These are phyloP conservation scores for Mus spicilegus DNA, from an alignment of 2,113 vertebrate genomes.

Conservation along the genomic window DNA sequence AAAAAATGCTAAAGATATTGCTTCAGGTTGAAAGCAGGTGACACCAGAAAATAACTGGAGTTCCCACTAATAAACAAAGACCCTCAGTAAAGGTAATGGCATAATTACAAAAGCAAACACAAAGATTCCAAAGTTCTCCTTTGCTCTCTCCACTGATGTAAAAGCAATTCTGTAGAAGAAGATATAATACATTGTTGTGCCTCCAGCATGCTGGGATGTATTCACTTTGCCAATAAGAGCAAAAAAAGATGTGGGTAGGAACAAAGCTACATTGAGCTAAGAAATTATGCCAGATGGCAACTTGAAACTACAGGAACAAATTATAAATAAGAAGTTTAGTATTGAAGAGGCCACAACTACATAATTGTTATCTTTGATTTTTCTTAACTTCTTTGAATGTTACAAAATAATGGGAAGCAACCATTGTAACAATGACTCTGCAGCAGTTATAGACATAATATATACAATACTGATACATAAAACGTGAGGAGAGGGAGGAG, in stretches of 20 bases:
- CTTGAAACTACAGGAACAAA: conserved; percentile 43
- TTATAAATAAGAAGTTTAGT: conserved; percentile 38
- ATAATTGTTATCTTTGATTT: conserved; percentile 39
- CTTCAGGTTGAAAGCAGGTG: conserved; percentile 12
- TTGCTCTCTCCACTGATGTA: conserved; percentile 5
- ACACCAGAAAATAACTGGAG: conserved; percentile 11
- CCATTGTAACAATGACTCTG: background rate
- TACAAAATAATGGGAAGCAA: background rate
- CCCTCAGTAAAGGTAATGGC: background rate
- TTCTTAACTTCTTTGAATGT: background rate
- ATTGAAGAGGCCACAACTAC: background rate
- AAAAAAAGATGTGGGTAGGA: conserved; percentile 42
- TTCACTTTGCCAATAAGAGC: conserved; percentile 47
- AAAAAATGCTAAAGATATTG: background rate
- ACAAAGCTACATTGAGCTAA: background rate
- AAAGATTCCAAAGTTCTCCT: background rate
- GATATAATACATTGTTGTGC: background rate
- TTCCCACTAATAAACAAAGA: conserved; percentile 23
- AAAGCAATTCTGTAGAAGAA: conserved; percentile 15
- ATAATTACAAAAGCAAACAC: background rate
- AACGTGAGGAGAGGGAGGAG: background rate
- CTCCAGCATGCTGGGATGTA: conserved; percentile 13
- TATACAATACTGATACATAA: background rate
- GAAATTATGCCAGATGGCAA: conserved; percentile 50
- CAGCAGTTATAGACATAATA: background rate